Conservation (phyloP, 2,888 invertebrate species). For the Plebejus melissa region DNA sequence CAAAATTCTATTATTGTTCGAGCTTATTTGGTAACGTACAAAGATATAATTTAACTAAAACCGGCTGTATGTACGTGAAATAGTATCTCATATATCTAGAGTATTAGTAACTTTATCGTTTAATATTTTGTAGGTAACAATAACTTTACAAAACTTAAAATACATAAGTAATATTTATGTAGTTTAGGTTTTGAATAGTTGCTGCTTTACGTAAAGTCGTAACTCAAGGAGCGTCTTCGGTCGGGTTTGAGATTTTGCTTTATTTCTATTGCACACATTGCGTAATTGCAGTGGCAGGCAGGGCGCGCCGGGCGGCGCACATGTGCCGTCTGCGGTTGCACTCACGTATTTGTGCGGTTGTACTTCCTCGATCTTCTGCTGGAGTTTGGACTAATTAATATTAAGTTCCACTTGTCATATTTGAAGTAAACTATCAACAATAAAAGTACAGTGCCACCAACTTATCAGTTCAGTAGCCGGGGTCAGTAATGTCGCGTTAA, state of each 20-base stretch:
- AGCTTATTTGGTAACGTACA: constrained; percentile 14
- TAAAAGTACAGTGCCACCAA: not conserved
- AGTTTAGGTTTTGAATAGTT: not conserved
- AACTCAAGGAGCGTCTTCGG: not conserved
- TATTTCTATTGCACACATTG: not conserved
- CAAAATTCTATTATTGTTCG: constrained; percentile 21
- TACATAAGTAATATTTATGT: not conserved
- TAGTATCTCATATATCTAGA: not conserved
- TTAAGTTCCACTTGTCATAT: not conserved
- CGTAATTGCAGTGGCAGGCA: constrained; percentile 10
- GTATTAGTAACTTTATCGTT: not conserved
- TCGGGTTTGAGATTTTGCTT: constrained; percentile 4
- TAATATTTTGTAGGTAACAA: not conserved
- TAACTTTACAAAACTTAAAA: not conserved
- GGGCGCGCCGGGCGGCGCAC: not conserved
- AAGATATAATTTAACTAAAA: not conserved
- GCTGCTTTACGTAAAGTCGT: not conserved
- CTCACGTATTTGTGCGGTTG: constrained; percentile 1
- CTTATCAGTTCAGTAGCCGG: no score
- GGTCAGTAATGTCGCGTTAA: no score
- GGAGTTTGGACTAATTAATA: not conserved
- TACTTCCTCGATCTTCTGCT: constrained; percentile 3
- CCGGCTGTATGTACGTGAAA: not conserved
- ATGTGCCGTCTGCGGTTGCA: constrained; percentile 2
- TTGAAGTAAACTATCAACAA: not conserved